A percentile compares a stretch with the other conserved stretches of the same genome.
These are phyloP conservation scores for Ophion obscuratus DNA, from an alignment of 2,888 invertebrate species.

Conservation along the genomic window DNA sequence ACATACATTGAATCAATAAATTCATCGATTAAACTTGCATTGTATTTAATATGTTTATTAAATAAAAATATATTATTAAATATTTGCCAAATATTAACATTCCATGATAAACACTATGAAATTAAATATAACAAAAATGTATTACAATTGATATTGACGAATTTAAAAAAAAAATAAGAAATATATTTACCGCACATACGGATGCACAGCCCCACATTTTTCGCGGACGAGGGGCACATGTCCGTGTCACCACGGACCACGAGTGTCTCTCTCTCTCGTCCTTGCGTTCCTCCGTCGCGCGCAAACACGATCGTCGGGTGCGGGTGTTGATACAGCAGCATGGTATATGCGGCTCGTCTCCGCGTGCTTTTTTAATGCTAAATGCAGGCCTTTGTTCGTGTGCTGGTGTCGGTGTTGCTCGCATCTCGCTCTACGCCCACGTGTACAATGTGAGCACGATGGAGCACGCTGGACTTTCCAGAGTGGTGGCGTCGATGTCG, in stretches of 20 bases:
- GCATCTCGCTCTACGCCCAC: not conserved
- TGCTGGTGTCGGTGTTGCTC: conserved; percentile 28
- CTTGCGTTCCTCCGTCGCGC: conserved; percentile 31
- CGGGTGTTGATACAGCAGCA: conserved; percentile 28
- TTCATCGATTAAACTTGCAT: too few relatives aligned
- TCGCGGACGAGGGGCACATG: conserved; percentile 68
- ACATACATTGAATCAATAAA: too few relatives aligned
- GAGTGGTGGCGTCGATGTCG: conserved; percentile 25
- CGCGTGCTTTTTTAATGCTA: conserved; percentile 80
- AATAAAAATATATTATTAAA: too few relatives aligned
- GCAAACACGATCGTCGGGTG: conserved; percentile 10
- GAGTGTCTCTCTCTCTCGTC: conserved; percentile 69
- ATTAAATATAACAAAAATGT: too few relatives aligned
- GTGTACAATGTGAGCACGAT: too few relatives aligned
- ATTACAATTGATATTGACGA: too few relatives aligned
- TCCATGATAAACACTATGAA: too few relatives aligned
- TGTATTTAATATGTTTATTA: too few relatives aligned
- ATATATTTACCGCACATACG: too few relatives aligned
- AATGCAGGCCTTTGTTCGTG: conserved; percentile 75
- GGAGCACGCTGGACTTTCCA: conserved; percentile 1
- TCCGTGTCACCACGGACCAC: conserved; percentile 63
- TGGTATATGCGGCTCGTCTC: conserved; percentile 44
- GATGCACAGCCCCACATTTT: not conserved
- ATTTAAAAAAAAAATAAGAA: too few relatives aligned
- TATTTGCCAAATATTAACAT: too few relatives aligned